Conservation (phyloP, 1,140 invertebrate species). For the Nymphalis io region DNA sequence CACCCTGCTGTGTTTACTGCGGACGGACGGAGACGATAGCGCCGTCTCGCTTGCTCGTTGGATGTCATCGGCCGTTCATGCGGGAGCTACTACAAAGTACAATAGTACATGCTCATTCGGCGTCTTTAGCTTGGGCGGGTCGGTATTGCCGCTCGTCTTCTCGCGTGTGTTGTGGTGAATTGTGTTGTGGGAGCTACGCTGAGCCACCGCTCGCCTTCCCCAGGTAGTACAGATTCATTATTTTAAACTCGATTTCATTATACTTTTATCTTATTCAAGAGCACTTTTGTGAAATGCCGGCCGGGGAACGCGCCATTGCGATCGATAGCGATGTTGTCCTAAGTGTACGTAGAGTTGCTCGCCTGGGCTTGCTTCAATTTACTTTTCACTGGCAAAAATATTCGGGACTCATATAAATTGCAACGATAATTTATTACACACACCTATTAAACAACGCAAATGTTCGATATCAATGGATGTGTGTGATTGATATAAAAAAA, state of each 20-base stretch:
- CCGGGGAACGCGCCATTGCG: slow-evolving; percentile 59
- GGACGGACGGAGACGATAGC: slow-evolving; percentile 42
- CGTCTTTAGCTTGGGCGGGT: slow-evolving; percentile 64
- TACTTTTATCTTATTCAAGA: slow-evolving; percentile 54
- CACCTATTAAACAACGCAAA: background rate
- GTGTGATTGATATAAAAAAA: background rate
- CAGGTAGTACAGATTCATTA: slow-evolving; percentile 56
- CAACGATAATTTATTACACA: background rate
- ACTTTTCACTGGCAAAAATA: slow-evolving; percentile 12
- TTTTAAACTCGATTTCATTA: slow-evolving; percentile 26
- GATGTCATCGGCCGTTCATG: slow-evolving; percentile 73
- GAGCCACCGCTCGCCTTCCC: slow-evolving; percentile 49
- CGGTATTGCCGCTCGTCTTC: slow-evolving; percentile 71
- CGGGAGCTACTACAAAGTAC: slow-evolving; percentile 49
- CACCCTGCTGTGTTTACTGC: slow-evolving; percentile 30
- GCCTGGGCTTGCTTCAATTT: slow-evolving; percentile 5
- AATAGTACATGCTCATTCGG: slow-evolving; percentile 63
- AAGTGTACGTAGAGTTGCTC: slow-evolving; percentile 46
- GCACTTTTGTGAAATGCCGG: slow-evolving; percentile 55
- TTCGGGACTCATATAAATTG: background rate
- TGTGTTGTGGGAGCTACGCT: slow-evolving; percentile 68
- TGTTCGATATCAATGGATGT: background rate
- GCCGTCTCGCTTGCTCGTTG: slow-evolving; percentile 43
- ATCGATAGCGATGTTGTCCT: slow-evolving; percentile 77
- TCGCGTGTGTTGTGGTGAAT: slow-evolving; percentile 73